Evolutionary conservation across 2,888 invertebrate species (phyloP).

Genomic region (Tiliacea citrago): DNA sequence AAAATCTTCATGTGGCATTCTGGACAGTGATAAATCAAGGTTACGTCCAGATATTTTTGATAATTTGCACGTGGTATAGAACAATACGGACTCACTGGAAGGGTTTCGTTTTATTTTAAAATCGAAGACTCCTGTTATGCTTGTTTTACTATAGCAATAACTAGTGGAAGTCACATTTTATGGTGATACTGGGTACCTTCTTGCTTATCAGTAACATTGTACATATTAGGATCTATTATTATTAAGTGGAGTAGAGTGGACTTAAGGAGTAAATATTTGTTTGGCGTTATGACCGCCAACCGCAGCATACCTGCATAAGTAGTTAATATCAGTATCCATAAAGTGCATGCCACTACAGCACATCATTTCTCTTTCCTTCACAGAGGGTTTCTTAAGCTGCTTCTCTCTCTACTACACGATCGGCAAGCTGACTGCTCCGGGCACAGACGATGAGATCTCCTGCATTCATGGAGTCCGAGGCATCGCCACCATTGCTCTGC

Average conservation of each 20-base stretch:
- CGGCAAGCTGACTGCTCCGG: conserved; percentile 89
- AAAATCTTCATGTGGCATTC: conserved; percentile 51
- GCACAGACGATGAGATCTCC: conserved; percentile 90
- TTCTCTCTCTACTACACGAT: conserved; percentile 93
- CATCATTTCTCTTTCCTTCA: conserved; percentile 7
- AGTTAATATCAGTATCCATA: neutral
- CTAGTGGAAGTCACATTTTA: neutral
- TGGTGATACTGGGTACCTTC: too few species aligned
- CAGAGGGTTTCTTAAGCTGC: conserved; percentile 85
- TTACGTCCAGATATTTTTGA: conserved; percentile 21
- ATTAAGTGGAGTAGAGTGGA: neutral
- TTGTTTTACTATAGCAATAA: neutral
- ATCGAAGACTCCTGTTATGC: neutral
- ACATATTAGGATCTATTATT: neutral
- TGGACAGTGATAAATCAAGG: conserved; percentile 26
- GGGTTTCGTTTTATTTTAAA: neutral
- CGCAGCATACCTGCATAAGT: too few species aligned
- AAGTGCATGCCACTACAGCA: neutral
- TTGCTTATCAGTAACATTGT: neutral
- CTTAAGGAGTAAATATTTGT: neutral
- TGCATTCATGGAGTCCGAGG: conserved; percentile 94
- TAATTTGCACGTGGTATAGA: neutral
- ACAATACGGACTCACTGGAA: neutral
- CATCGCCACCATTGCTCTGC: conserved; percentile 91
- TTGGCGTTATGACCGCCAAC: too few species aligned